Base-by-base conservation (phyloP, 1,140 invertebrate genomes). In the Heliconius nattereri region DNA sequence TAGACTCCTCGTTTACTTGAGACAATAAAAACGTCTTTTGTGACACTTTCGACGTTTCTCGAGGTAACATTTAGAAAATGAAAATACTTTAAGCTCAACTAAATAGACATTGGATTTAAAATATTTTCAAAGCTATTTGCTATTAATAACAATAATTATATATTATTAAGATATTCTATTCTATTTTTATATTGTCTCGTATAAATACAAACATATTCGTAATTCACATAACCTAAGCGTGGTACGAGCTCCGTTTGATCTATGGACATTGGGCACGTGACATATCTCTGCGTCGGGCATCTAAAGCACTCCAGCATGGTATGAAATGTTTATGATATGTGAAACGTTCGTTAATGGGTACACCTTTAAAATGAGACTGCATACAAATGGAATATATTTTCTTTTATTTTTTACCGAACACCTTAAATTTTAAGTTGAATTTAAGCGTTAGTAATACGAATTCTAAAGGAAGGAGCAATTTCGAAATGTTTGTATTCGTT, bases 251-350 rank as follows among this genome's bases (percentile, higher is more conserved):
- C 23, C 60, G 60, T 66, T 66, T 66, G 60, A 66, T 66, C 60
- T 66, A 66, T 66, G 60, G 60, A 66, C 60, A 66, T 66, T 16
- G 60, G 11, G 23, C 60, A 66, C 29, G 60, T 66, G n/a, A 66
- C 23, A 26, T 66, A 66, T 66, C 60, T 66, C 60, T 66, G 60
- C 60, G 23, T 66, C 60, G 60, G 60, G 23, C 60, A 66, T 66
- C 60, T 66, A 11, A 66, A 66, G 23, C 23, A 66, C 23, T 66
- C 13, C 23, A 66, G 23, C n/a, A 26, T 26, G 23, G n/a, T 26
- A 66, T 66, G 60, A 66, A 66, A 66, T 66, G 60, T 66, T 66
- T 66, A 66, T 66, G 11, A 66, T 66, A 57, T 57, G 6, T 57
- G n/a, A 23, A 57, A 23, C 54, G n/a, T 9, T 57, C 23, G 54